Conservation (phyloP, 2,888 invertebrate species). For the Gymnosoma rotundatum region DNA sequence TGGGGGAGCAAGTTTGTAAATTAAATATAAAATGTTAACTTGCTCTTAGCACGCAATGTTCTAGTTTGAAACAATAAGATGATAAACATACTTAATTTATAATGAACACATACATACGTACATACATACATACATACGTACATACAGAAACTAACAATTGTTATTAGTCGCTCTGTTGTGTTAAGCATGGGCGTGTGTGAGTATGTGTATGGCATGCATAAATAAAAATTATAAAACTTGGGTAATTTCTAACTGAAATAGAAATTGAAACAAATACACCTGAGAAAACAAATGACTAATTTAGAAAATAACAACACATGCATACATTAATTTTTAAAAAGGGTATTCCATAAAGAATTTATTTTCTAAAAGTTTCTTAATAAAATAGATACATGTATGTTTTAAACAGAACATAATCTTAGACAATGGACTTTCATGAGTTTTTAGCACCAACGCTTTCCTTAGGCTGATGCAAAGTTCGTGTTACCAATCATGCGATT, state of each 20-base stretch:
- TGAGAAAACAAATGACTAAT: constrained; percentile 66
- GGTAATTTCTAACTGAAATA: constrained; percentile 38
- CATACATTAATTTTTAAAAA: neutral
- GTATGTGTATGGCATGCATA: constrained; percentile 15
- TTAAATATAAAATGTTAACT: constrained; percentile 52
- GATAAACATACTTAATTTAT: constrained; percentile 30
- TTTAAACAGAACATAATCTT: too few relatives aligned
- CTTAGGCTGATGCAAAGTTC: too few relatives aligned
- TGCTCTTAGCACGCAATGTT: constrained; percentile 65
- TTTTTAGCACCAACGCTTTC: too few relatives aligned
- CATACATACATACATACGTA: neutral
- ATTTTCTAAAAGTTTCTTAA: too few relatives aligned
- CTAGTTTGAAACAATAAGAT: constrained; percentile 68
- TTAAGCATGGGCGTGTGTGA: neutral
- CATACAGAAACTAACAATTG: too few relatives aligned
- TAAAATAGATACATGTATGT: too few relatives aligned
- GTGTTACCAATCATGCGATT: too few relatives aligned
- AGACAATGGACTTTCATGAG: too few relatives aligned
- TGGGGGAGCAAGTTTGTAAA: constrained; percentile 24
- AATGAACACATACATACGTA: constrained; percentile 3
- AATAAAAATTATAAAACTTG: constrained; percentile 21
- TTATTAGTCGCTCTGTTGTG: too few relatives aligned
- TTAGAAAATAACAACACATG: constrained; percentile 20
- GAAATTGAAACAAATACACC: constrained; percentile 26
- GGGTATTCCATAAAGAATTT: too few relatives aligned